These are phyloP conservation scores for Vidua macroura DNA, from an alignment of 2,113 vertebrate species.

Conservation along the genomic window DNA sequence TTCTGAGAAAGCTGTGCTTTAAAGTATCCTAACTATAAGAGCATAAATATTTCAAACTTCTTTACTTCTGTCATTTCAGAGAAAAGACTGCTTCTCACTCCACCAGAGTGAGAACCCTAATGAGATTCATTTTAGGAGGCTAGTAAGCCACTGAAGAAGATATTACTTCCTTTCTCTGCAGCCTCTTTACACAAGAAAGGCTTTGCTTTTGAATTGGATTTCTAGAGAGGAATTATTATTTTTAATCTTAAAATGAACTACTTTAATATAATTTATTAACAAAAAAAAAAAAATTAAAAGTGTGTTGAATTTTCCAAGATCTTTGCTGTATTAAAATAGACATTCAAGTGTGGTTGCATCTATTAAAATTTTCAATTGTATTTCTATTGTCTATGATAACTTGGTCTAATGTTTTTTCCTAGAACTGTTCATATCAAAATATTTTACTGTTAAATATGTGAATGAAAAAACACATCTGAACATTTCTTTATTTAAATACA, in stretches of 20 bases:
- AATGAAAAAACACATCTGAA: background rate
- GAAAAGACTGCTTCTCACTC: background rate
- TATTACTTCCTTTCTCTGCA: background rate
- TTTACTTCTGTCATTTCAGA: background rate
- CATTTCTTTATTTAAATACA: background rate
- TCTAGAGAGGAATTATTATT: background rate
- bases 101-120: background rate
- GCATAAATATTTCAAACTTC: background rate
- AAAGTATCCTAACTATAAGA: background rate
- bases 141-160: background rate
- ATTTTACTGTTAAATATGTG: background rate
- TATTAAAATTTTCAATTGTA: background rate
- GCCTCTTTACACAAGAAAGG: background rate
- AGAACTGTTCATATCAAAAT: background rate
- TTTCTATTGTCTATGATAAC: background rate
- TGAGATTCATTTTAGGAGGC: background rate
- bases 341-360: background rate
- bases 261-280: background rate
- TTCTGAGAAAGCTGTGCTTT: accelerated
- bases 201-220: background rate
- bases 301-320: background rate
- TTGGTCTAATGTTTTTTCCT: background rate
- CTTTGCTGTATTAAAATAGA: background rate
- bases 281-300: background rate
- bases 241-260: background rate